These are phyloP conservation scores for Corythornis madagascariensis DNA, from an alignment of 2,113 vertebrate species.

Conservation along the genomic window DNA sequence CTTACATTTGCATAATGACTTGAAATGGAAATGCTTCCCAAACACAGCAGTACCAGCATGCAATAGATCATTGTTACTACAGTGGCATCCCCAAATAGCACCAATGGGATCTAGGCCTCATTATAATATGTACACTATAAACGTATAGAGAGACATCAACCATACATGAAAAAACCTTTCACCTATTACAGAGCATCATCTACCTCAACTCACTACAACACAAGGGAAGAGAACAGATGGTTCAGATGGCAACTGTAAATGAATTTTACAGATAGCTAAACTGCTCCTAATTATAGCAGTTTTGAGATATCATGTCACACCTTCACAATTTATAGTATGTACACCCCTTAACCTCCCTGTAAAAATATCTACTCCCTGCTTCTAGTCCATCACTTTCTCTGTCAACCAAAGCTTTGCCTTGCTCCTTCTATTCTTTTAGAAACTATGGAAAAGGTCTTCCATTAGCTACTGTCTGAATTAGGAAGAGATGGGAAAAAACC, in stretches of 20 bases:
- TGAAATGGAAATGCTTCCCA: conserved; percentile 40
- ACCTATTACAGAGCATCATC: conserved; percentile 1
- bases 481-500: background rate
- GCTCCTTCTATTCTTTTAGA: background rate
- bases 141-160: conserved; percentile 6
- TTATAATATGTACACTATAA: conserved; percentile 12
- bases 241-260: conserved; percentile 28
- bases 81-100: conserved; percentile 22
- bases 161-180: conserved; percentile 15
- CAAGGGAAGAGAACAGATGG: conserved; percentile 45
- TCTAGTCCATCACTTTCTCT: background rate
- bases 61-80: conserved; percentile 2
- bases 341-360: background rate
- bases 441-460: background rate
- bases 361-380: background rate
- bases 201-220: background rate
- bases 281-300: background rate
- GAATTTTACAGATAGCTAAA: conserved; percentile 42
- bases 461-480: background rate
- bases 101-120: background rate
- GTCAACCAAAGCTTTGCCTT: background rate
- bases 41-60: conserved; percentile 3
- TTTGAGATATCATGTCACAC: conserved; percentile 2
- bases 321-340: background rate
- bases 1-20: background rate